Evolutionary conservation across 2,113 vertebrate species (phyloP), one percentile per base, ranked within the genome.

Genomic region (Pseudolaguvia tuberculata): DNA sequence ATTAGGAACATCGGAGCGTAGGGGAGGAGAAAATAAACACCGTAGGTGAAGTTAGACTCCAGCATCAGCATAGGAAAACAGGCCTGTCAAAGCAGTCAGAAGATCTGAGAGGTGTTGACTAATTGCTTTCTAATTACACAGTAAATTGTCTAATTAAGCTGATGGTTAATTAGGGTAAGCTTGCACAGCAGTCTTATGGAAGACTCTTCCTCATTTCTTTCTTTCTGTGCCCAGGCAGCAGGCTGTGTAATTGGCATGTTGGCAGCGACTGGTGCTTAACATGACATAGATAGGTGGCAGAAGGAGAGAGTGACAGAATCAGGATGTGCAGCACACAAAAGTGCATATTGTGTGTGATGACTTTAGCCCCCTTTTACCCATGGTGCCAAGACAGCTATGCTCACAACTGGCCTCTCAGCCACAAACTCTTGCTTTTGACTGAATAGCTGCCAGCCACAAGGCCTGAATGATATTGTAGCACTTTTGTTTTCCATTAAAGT

Each of bases 141-240:
- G 91, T 95, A 93, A 95, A 95, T 94, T 94, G 92, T 96, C 92
- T 95, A 94, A 95, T 96, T 95, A 96, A 93, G 92, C 89, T 90
- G 90, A 92, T 91, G 91, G 94, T 93, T 96, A 95, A 95, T 97
- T 94, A 94, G 93, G 89, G 91, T 92, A 89, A 83, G 89, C 93
- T 94, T 78, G 92, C 93, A 92, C 93, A 94, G 92, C 93, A 93
- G 90, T 94, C 92, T 93, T 91, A 89, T 91, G 88, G 90, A 94
- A 94, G 91, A 90, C 75, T 62, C 52, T 72, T 31, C 66, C 31
- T 42, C 10, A 51, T 50, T 70, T 14, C 70, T 6, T 47, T 23
- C 42, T 45, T 78, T 66, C 91, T 92, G 90, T 91, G 92, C 91
- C 91, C 91, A 91, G 87, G 88, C 93, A 93, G 92, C 92, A 92